Evolutionary conservation across 1,140 invertebrate genomes (phyloP).

Genomic region (Mycetomoellerius zeteki): DNA sequence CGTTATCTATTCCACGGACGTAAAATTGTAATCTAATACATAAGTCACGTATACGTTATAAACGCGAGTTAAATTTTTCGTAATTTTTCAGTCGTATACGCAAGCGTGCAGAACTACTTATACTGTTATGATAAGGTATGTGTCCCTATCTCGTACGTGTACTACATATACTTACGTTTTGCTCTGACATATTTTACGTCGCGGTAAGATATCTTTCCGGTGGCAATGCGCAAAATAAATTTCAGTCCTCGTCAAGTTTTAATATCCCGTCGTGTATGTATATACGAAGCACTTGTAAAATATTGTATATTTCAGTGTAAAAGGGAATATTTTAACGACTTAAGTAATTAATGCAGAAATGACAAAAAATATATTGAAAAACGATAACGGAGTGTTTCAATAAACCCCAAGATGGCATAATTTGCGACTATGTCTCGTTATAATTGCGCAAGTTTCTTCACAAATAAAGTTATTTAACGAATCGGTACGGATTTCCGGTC

Average conservation of each 20-base stretch:
- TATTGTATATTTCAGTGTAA: constrained; percentile 7
- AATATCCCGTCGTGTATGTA: constrained; percentile 17
- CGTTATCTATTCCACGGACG: not conserved
- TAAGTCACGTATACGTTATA: not conserved
- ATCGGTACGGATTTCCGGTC: not conserved
- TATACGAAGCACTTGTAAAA: not conserved
- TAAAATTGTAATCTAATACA: constrained; percentile 1
- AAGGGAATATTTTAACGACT: constrained; percentile 14
- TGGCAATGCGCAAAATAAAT: constrained; percentile 34
- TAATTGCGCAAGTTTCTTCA: not conserved
- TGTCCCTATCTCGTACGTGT: constrained; percentile 19
- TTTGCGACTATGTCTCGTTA: not conserved
- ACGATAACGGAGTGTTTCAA: not conserved
- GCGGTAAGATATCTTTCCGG: constrained; percentile 33
- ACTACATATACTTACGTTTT: constrained; percentile 37
- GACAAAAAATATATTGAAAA: not conserved
- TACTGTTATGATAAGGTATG: constrained; percentile 41
- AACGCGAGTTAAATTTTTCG: constrained; percentile 41
- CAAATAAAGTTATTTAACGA: not conserved
- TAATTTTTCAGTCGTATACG: constrained; percentile 24
- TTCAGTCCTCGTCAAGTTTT: constrained; percentile 45
- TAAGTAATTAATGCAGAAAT: not conserved
- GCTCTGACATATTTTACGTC: constrained; percentile 34
- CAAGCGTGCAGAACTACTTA: not conserved
- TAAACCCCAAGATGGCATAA: not conserved